Conservation (phyloP, 2,888 invertebrate species). For the Scrobipalpa costella region DNA sequence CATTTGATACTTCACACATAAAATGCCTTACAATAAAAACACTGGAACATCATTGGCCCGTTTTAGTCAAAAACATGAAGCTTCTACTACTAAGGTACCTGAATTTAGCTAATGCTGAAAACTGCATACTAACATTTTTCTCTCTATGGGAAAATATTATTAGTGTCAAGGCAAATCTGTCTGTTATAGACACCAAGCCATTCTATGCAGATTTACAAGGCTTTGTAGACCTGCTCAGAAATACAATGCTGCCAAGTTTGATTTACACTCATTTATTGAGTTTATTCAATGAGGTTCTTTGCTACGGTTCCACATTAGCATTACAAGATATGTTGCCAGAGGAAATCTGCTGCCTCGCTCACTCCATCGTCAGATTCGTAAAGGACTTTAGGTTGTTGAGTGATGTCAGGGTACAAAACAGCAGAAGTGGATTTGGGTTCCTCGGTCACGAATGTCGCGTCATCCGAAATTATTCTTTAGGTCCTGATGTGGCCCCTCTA, state of each 20-base stretch:
- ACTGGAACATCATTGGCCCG: slow-evolving; percentile 91
- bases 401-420: slow-evolving; percentile 70
- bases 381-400: slow-evolving; percentile 90
- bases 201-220: slow-evolving; percentile 92
- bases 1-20: slow-evolving; percentile 91
- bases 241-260: slow-evolving; percentile 87
- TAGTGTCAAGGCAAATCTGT: slow-evolving; percentile 94
- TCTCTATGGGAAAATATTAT: slow-evolving; percentile 94
- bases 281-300: slow-evolving; percentile 93
- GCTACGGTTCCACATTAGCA: slow-evolving; percentile 94
- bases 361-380: slow-evolving; percentile 91
- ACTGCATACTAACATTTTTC: slow-evolving; percentile 89
- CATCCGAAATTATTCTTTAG: slow-evolving; percentile 62
- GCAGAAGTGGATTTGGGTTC: slow-evolving; percentile 72
- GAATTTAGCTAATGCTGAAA: slow-evolving; percentile 82
- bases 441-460: slow-evolving; percentile 70
- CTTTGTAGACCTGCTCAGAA: slow-evolving; percentile 86
- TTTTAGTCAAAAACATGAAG: slow-evolving; percentile 87
- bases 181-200: slow-evolving; percentile 93
- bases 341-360: slow-evolving; percentile 93
- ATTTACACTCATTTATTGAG: slow-evolving; percentile 93
- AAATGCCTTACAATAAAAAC: slow-evolving; percentile 93
- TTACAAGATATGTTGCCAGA: slow-evolving; percentile 93
- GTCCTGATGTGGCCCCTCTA: slow-evolving; percentile 59
- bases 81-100: slow-evolving; percentile 80